Conservation (phyloP, 2,113 vertebrate species). For the Phylloscopus whistleri region DNA sequence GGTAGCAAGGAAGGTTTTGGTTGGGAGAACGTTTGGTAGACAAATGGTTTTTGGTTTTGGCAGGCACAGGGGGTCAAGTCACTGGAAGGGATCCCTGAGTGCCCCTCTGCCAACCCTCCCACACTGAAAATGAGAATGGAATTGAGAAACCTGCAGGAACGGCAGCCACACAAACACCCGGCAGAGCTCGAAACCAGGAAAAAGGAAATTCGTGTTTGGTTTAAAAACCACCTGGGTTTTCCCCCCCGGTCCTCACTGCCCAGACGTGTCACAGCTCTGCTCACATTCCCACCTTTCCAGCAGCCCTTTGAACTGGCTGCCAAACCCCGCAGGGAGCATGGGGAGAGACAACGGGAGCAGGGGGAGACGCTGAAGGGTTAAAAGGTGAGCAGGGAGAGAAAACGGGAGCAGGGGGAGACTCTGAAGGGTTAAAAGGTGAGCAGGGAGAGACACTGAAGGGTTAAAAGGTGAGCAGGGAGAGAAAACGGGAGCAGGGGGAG, state of each 20-base stretch:
- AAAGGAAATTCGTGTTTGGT: conserved; percentile 7
- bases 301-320: neutral
- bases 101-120: neutral
- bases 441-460: neutral
- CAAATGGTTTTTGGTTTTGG: neutral
- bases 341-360: neutral
- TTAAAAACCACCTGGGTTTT: neutral
- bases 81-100: neutral
- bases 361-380: neutral
- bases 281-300: neutral
- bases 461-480: neutral
- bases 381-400: neutral
- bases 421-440: no score
- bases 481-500: no score
- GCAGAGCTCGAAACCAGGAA: neutral
- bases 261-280: neutral
- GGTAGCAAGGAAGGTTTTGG: neutral
- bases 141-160: neutral
- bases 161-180: neutral
- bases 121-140: neutral
- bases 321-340: accelerated
- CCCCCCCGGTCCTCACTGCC: neutral
- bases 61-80: accelerated
- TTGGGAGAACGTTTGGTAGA: neutral
- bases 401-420: no score